Evolutionary conservation across 2,888 invertebrate species (phyloP).

Genomic region (Apoderus coryli): DNA sequence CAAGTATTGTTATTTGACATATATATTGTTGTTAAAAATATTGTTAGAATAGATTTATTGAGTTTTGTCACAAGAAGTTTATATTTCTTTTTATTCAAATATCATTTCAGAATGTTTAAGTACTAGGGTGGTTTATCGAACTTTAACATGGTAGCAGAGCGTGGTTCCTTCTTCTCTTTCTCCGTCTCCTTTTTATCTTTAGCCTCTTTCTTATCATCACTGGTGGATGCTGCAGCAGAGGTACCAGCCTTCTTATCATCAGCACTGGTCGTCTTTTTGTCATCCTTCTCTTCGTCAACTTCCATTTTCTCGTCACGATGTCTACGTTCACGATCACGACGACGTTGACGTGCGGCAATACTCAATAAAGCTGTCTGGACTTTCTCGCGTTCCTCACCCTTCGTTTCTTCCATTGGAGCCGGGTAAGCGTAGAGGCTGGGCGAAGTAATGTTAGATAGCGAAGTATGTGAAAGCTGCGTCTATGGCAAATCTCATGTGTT

Average conservation of each 20-base stretch:
- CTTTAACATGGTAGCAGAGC: no score
- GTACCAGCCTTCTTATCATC: constrained; percentile 30
- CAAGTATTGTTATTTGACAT: no score
- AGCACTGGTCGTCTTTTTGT: constrained; percentile 28
- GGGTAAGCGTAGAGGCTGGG: constrained; percentile 96
- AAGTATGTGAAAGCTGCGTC: no score
- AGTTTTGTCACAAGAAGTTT: no score
- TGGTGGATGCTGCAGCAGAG: constrained; percentile 13
- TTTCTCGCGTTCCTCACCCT: constrained; percentile 93
- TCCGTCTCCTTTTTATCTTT: constrained; percentile 36
- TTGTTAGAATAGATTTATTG: no score
- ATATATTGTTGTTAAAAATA: no score
- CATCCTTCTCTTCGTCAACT: constrained; percentile 36
- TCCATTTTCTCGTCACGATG: constrained; percentile 67
- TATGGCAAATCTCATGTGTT: no score
- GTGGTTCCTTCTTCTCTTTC: constrained; percentile 65
- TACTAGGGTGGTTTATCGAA: no score
- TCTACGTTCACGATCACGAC: constrained; percentile 61
- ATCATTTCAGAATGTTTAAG: no score
- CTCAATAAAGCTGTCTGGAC: constrained; percentile 96
- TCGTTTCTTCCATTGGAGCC: constrained; percentile 93
- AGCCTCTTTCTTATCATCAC: constrained; percentile 25
- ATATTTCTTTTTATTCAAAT: no score
- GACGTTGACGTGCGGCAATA: constrained; percentile 85
- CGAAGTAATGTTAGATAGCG: no score